phyloP scores from a whole-genome alignment of 2,797 vertebrate species.

The Silurus aristotelis region DNA sequence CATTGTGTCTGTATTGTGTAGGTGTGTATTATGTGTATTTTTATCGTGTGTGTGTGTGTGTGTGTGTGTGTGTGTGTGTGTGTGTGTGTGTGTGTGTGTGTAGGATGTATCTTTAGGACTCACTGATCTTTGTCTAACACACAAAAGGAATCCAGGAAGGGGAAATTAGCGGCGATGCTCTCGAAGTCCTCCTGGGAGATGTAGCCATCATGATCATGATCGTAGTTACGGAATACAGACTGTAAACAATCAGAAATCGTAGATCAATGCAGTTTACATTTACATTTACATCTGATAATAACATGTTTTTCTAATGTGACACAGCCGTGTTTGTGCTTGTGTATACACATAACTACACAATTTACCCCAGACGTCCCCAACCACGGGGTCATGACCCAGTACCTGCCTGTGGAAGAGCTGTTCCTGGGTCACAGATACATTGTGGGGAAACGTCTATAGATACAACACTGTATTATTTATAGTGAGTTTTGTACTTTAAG shows the following conservation, averaged over 20 bases:
- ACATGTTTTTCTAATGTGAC: too few species aligned
- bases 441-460: too few species aligned
- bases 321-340: too few species aligned
- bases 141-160: slow-evolving; percentile 95
- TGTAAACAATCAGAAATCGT: slow-evolving; percentile 53
- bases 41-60: background rate
- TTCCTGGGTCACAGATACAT: too few species aligned
- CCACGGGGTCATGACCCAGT: too few species aligned
- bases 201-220: slow-evolving; percentile 92
- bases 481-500: too few species aligned
- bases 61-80: background rate
- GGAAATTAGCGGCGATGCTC: slow-evolving; percentile 94
- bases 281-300: too few species aligned
- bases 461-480: too few species aligned
- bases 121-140: slow-evolving; percentile 97
- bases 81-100: background rate
- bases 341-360: too few species aligned
- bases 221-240: slow-evolving; percentile 98
- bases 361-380: too few species aligned
- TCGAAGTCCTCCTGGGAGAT: slow-evolving; percentile 98
- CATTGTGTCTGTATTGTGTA: background rate
- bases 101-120: slow-evolving; percentile 64
- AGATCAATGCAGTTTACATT: too few species aligned
- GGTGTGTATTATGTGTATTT: background rate
- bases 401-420: too few species aligned